phyloP scores from a whole-genome alignment of 2,888 invertebrate species.

The Acanthoscelides obtectus region DNA sequence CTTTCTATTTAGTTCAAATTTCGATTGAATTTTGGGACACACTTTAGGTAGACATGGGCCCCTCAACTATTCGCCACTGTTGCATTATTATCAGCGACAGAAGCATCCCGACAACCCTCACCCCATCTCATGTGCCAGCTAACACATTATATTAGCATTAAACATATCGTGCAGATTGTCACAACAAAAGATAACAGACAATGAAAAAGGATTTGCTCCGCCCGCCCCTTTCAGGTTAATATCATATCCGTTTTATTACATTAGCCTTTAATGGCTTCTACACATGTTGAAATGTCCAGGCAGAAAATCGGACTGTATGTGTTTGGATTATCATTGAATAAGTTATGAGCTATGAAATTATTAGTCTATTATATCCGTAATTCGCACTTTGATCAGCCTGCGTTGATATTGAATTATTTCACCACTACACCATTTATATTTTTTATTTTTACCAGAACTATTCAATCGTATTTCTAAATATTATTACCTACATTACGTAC shows the following conservation, averaged over 20 bases:
- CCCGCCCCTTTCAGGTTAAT: background rate
- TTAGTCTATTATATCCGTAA: background rate
- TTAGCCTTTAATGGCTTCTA: background rate
- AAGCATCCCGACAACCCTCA: background rate
- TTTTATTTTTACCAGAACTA: no score
- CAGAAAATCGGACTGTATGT: background rate
- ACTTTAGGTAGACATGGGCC: no score
- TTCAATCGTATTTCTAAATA: no score
- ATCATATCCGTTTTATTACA: background rate
- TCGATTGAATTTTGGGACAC: no score
- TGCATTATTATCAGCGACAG: background rate
- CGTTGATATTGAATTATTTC: no score
- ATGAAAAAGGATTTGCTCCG: conserved; percentile 12
- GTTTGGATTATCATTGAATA: background rate
- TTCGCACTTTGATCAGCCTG: background rate
- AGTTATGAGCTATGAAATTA: background rate
- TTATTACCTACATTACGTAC: no score
- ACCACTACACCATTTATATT: no score
- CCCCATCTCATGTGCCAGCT: conserved; percentile 5
- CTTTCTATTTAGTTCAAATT: no score
- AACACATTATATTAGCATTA: conserved; percentile 13
- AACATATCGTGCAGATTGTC: conserved; percentile 15
- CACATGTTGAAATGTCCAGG: background rate
- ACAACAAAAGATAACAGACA: conserved; percentile 14
- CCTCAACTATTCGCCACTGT: background rate